Conservation (phyloP, 1,140 invertebrate genomes). For the Druon quercuslanigerum region DNA sequence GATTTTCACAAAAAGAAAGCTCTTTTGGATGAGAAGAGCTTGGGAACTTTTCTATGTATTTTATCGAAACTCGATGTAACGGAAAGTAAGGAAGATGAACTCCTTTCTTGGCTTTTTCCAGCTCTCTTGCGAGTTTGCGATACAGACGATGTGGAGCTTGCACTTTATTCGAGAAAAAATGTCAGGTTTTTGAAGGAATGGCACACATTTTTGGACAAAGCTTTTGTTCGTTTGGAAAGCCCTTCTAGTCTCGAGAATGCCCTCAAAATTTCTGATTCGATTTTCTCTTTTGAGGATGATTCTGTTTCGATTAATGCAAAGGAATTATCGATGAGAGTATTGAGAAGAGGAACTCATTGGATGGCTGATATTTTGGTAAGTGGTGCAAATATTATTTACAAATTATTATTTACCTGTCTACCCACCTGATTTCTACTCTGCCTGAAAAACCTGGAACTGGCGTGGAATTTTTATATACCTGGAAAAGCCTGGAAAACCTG, state of each 20-base stretch:
- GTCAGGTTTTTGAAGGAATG: slow-evolving; percentile 58
- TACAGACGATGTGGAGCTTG: slow-evolving; percentile 59
- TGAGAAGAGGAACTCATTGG: slow-evolving; percentile 59
- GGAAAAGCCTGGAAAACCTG: too few relatives aligned
- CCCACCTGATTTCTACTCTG: too few relatives aligned
- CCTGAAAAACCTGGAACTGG: too few relatives aligned
- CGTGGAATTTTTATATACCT: too few relatives aligned
- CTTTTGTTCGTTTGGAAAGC: slow-evolving; percentile 41
- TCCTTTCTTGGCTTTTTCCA: slow-evolving; percentile 57
- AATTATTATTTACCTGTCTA: too few relatives aligned
- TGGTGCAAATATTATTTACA: too few relatives aligned
- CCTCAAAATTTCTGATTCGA: slow-evolving; percentile 53
- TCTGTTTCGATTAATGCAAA: slow-evolving; percentile 42
- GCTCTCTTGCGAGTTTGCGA: slow-evolving; percentile 47
- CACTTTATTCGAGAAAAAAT: slow-evolving; percentile 64
- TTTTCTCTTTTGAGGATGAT: slow-evolving; percentile 54
- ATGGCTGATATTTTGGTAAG: slow-evolving; percentile 64
- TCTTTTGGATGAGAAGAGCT: slow-evolving; percentile 37
- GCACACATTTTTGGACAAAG: slow-evolving; percentile 57
- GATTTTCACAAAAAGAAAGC: slow-evolving; percentile 18
- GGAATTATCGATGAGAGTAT: slow-evolving; percentile 59
- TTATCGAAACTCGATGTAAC: slow-evolving; percentile 63
- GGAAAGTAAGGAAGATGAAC: slow-evolving; percentile 50
- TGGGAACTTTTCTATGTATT: slow-evolving; percentile 55
- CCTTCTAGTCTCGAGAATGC: slow-evolving; percentile 45